Percentiles rank a stretch among this genome's conserved stretches.
Evolutionary conservation across 2,888 invertebrate genomes (phyloP).

Genomic region (Hirtodrosophila confusa): DNA sequence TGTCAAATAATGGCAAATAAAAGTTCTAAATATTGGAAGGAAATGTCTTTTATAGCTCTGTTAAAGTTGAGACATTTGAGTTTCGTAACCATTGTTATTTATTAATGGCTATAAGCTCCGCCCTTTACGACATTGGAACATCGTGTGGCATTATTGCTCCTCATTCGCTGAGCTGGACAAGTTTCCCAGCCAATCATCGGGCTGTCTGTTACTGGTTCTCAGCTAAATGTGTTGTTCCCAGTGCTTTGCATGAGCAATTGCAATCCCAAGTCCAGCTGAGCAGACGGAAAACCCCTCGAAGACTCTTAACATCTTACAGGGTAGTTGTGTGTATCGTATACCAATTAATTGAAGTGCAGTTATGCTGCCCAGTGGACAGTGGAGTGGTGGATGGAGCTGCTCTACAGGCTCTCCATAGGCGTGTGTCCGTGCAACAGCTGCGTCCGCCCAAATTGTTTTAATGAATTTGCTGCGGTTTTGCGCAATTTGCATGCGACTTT

Average conservation of each 20-base stretch:
- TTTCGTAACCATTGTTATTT: neutral
- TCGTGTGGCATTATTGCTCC: conserved; percentile 24
- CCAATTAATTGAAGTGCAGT: conserved; percentile 61
- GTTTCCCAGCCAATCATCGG: conserved; percentile 56
- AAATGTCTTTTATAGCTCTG: too few relatives aligned
- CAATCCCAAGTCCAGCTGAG: conserved; percentile 8
- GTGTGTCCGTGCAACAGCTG: conserved; percentile 60
- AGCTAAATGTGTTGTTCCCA: conserved; percentile 11
- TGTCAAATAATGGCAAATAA: too few relatives aligned
- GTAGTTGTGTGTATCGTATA: conserved; percentile 30
- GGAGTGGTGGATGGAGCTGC: conserved; percentile 25
- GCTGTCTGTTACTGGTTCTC: conserved; percentile 14
- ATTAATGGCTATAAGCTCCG: conserved; percentile 32
- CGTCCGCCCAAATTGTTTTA: conserved; percentile 74
- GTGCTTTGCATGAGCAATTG: conserved; percentile 42
- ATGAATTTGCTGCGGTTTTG: conserved; percentile 80
- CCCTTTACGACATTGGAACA: conserved; percentile 19
- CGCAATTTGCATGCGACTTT: conserved; percentile 79
- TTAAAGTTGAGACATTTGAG: too few relatives aligned
- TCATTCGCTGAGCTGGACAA: conserved; percentile 35
- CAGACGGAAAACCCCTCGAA: conserved; percentile 33
- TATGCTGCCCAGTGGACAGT: conserved; percentile 28
- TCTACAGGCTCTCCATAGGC: conserved; percentile 4
- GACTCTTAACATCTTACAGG: conserved; percentile 30
- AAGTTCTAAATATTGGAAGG: too few relatives aligned